phyloP scores from a whole-genome alignment of 2,113 vertebrate species.

The Eptatretus burgeri region DNA sequence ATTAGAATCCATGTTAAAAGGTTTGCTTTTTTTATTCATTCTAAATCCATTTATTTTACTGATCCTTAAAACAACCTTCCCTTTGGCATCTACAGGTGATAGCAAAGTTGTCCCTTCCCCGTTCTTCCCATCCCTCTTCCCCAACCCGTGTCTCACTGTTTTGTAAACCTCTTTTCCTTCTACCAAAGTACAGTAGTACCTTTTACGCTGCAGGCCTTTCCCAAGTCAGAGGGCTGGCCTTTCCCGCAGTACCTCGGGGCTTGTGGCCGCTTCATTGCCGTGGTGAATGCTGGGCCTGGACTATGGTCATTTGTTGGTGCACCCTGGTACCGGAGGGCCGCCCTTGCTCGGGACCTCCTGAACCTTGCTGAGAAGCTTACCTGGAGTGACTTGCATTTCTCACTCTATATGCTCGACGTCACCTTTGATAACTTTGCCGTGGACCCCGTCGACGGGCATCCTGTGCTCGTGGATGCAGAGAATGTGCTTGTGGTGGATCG shows the following conservation, averaged over 20 bases:
- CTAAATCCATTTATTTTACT: no score
- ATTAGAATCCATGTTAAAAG: no score
- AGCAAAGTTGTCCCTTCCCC: no score
- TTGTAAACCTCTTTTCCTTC: no score
- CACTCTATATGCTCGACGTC: slow-evolving; percentile 93
- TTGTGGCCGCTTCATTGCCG: slow-evolving; percentile 79
- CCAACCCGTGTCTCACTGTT: no score
- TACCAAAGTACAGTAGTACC: no score
- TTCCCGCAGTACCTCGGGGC: slow-evolving; percentile 93
- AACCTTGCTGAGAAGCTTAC: slow-evolving; percentile 96
- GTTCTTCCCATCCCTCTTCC: no score
- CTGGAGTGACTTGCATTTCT: slow-evolving; percentile 97
- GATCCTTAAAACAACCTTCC: no score
- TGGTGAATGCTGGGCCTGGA: slow-evolving; percentile 88
- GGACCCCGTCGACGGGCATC: slow-evolving; percentile 71
- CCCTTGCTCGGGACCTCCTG: slow-evolving; percentile 77
- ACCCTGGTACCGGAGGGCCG: slow-evolving; percentile 73
- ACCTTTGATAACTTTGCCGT: slow-evolving; percentile 98
- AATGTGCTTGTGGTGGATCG: slow-evolving; percentile 95
- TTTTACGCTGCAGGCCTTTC: slow-evolving; percentile 42
- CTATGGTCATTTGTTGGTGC: slow-evolving; percentile 90
- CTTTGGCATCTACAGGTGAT: no score
- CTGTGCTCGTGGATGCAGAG: slow-evolving; percentile 92
- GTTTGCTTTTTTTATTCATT: no score
- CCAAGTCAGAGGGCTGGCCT: slow-evolving; percentile 87